phyloP scores from a whole-genome alignment of 2,888 invertebrate genomes.

The Rhagophthalmus giganteus region DNA sequence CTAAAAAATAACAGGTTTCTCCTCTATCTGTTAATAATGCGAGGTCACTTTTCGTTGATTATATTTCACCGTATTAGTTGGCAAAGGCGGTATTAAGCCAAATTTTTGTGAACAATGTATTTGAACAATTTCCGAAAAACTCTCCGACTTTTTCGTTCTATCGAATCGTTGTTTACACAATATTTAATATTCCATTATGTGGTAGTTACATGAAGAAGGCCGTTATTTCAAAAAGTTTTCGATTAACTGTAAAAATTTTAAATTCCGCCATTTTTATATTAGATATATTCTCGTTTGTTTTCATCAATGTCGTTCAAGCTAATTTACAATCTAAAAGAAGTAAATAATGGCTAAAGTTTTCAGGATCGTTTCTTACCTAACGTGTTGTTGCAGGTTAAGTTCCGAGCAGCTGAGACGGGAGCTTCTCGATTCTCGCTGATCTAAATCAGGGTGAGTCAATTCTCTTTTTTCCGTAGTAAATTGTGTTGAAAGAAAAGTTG shows the following conservation, averaged over 20 bases:
- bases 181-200: too few species aligned
- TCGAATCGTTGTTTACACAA: too few species aligned
- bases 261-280: too few species aligned
- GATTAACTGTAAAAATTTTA: conserved; percentile 1
- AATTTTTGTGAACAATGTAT: too few species aligned
- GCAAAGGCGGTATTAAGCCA: too few species aligned
- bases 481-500: background rate
- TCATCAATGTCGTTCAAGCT: conserved; percentile 20
- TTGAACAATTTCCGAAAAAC: too few species aligned
- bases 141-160: too few species aligned
- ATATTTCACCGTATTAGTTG: too few species aligned
- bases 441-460: conserved; percentile 45
- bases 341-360: conserved; percentile 20
- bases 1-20: too few species aligned
- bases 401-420: conserved; percentile 35
- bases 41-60: too few species aligned
- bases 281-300: conserved; percentile 20
- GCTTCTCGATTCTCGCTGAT: conserved; percentile 45
- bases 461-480: conserved; percentile 10
- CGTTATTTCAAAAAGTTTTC: background rate
- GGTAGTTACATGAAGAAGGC: too few species aligned
- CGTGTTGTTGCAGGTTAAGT: conserved; percentile 38
- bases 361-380: conserved; percentile 15
- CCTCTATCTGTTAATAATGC: too few species aligned
- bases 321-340: conserved; percentile 13